Base-by-base conservation (phyloP, 2,113 vertebrate genomes). In the Sorex fumeus region DNA sequence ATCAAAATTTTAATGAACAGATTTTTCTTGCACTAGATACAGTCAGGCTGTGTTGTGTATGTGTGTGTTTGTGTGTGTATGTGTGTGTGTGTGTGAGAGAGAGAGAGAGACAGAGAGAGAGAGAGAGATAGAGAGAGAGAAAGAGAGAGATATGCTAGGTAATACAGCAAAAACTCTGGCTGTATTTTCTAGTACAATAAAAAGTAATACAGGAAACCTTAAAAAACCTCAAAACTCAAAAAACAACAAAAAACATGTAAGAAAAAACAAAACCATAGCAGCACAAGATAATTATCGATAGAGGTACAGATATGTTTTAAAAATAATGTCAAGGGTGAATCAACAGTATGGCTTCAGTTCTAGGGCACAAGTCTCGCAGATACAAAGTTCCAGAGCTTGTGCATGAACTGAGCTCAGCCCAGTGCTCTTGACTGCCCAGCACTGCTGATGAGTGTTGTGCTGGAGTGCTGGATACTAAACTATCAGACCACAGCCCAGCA, bases 161-260 rank as follows among this genome's bases (percentile, higher is more conserved):
- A 84, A 86, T 70, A 66, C 18, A n/a, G 66, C 23, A 77, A 87
- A 79, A 91, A 18, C 43, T n/a, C 82, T 85, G 27, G 47, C 34
- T 75, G 69, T 62, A 75, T 76, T 78, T 87, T 85, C 76, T 28
- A 67, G 3, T 3, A 1, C 72, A 11, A n/a, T n/a, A n/a, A n/a
- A n/a, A n/a, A n/a, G n/a, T 15, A 53, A 66, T 1, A 28, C 25
- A 4, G 64, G 30, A 47, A 0, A 21, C 36, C 32, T 32, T 32
- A 0, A 16, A 32, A 12, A 69, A 10, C 4, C 30, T 12, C 23
- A 64, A 53, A 64, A 34, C 18, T 21, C n/a, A 18, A 34, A 27
- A 72, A 84, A 7, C 7, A n/a, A 64, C 78, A 83, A 18, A 30
- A 80, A 76, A 75, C 15, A 88, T 70, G 1, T 21, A 72, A 87